Conservation (phyloP, 2,888 invertebrate species). For the Rutpela maculata region DNA sequence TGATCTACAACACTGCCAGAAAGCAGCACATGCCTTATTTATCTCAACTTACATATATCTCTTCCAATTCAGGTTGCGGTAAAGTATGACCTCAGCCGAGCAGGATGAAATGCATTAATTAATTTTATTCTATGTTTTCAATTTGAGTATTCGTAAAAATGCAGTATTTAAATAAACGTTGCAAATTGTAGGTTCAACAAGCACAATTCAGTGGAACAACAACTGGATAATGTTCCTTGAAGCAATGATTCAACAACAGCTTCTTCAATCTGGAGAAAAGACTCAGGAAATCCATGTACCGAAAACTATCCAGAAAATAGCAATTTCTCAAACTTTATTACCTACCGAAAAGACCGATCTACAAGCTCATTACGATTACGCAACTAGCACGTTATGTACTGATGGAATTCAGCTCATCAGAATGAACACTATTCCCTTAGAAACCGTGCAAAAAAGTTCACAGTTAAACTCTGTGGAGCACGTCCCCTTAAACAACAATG, state of each 20-base stretch:
- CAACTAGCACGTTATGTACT: constrained; percentile 66
- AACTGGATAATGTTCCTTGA: constrained; percentile 95
- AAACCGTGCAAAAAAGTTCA: constrained; percentile 60
- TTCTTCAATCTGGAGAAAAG: constrained; percentile 80
- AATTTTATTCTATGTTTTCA: too few relatives aligned
- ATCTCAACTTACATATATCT: too few relatives aligned
- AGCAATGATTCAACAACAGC: constrained; percentile 87
- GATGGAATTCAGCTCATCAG: constrained; percentile 69
- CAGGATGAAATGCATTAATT: too few relatives aligned
- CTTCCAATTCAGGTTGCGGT: too few relatives aligned
- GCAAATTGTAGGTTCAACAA: constrained; percentile 61
- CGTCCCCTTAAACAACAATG: constrained; percentile 60
- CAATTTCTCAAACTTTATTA: constrained; percentile 69
- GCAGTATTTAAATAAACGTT: too few relatives aligned
- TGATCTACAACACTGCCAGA: too few relatives aligned
- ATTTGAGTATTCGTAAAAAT: too few relatives aligned
- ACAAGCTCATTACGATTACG: constrained; percentile 65
- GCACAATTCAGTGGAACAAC: constrained; percentile 64
- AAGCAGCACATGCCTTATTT: too few relatives aligned
- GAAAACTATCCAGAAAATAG: constrained; percentile 76
- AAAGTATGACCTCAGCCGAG: too few relatives aligned
- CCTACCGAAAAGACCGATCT: constrained; percentile 65
- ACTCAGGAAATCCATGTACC: constrained; percentile 85
- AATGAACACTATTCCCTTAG: constrained; percentile 62
- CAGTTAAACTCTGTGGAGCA: constrained; percentile 67